phyloP scores from a whole-genome alignment of 2,113 vertebrate species.

The Marcusenius ussheri region DNA sequence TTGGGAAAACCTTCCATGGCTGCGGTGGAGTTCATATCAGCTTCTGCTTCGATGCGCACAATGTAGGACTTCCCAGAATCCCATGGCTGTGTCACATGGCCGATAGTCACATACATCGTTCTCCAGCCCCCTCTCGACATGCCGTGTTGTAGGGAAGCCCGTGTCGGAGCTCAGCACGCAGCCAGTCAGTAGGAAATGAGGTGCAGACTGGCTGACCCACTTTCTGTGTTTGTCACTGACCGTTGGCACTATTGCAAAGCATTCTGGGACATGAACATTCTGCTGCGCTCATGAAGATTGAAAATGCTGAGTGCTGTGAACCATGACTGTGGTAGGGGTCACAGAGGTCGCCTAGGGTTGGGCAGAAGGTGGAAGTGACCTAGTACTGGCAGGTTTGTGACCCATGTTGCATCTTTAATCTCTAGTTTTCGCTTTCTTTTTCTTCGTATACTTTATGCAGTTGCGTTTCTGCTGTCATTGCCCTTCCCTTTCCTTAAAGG shows the following conservation, averaged over 20 bases:
- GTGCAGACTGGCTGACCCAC: background rate
- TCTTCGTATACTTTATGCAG: background rate
- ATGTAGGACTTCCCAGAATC: background rate
- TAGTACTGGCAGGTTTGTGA: background rate
- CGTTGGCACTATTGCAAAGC: background rate
- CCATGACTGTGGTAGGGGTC: background rate
- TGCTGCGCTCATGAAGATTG: background rate
- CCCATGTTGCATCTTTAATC: background rate
- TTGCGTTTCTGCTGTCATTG: background rate
- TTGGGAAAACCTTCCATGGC: background rate
- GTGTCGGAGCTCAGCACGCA: background rate
- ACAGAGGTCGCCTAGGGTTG: background rate
- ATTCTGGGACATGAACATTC: background rate
- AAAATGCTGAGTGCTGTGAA: background rate
- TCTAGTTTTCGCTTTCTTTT: background rate
- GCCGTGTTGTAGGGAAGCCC: background rate
- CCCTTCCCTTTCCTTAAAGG: background rate
- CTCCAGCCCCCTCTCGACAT: background rate
- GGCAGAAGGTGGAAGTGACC: background rate
- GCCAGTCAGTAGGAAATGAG: background rate
- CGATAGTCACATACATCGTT: background rate
- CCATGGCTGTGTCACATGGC: background rate
- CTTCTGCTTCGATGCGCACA: background rate
- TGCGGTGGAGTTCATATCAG: background rate
- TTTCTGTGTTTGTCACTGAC: background rate